These are phyloP conservation scores for Serripes groenlandicus DNA, from an alignment of 2,888 invertebrate species.

Conservation along the genomic window DNA sequence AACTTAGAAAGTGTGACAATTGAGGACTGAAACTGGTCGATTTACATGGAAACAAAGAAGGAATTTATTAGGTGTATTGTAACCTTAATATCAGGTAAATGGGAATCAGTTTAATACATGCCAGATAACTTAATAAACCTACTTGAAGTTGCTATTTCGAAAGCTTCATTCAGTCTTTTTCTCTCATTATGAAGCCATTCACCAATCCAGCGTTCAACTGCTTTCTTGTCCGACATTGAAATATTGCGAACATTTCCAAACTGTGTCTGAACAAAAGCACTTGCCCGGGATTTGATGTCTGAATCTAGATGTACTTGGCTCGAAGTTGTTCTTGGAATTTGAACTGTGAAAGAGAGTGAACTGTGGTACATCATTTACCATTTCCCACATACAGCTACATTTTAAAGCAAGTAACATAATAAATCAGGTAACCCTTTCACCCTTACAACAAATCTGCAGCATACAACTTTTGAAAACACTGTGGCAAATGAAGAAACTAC, in stretches of 20 bases:
- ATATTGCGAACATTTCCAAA: conserved; percentile 54
- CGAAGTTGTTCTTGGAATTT: conserved; percentile 39
- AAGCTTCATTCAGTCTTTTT: conserved; percentile 43
- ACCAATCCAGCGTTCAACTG: conserved; percentile 57
- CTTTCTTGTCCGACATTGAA: conserved; percentile 57
- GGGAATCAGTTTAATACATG: too few species aligned
- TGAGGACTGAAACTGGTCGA: too few species aligned
- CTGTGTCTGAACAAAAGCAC: conserved; percentile 52
- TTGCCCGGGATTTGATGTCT: conserved; percentile 49
- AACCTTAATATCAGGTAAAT: too few species aligned
- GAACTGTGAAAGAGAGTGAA: conserved; percentile 14
- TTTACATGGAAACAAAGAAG: too few species aligned
- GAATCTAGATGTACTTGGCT: conserved; percentile 9
- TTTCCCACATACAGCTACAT: background rate
- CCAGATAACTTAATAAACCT: background rate
- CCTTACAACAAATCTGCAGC: too few species aligned
- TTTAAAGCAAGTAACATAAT: background rate
- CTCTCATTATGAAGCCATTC: conserved; percentile 58
- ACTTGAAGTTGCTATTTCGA: conserved; percentile 31
- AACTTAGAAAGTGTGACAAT: too few species aligned
- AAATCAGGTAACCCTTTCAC: too few species aligned
- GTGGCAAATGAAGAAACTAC: too few species aligned
- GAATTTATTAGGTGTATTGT: too few species aligned
- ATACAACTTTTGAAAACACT: too few species aligned
- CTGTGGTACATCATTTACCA: background rate